Evolutionary conservation across 2,113 vertebrate genomes (phyloP), one percentile per base, ranked within the genome.

Genomic region (Oreochromis niloticus): DNA sequence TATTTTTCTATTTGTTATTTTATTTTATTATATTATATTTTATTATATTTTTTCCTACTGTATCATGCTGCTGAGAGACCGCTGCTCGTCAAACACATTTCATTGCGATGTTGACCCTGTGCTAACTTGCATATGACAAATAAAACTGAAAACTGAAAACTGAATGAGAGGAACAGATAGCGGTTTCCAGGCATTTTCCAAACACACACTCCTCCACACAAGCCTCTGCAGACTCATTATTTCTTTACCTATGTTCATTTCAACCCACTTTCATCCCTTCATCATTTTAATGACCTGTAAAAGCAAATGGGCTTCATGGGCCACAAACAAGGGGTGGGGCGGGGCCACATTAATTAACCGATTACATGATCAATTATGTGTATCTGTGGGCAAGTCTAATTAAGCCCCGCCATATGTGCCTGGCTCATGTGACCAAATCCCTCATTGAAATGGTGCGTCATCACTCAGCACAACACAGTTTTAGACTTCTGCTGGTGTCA

Each of bases 301-400:
- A 94, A 91, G 87, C 71, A 95, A 96, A 94, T 92, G 91, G 88
- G 89, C 87, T 94, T 93, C 83, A 91, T 85, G 85, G 92, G 92
- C 85, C 89, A 92, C 90, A 91, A 92, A 95, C 84, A 79, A 87
- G 83, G 52, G 66, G 54, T 52, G 68, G 71, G 17, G 34, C 6
- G 57, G 46, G 30, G 54, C 9, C 43, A 52, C 85, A 89, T 91
- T 91, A 89, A 95, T 94, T 89, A 93, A 96, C 95, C 93, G 93
- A 96, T 95, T 91, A 94, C 92, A 94, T 94, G 91, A 96, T 95
- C 93, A 95, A 95, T 95, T 95, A 93, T 75, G 78, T 80, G 86
- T 55, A 34, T 86, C 92, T 85, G 87, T 82, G 87, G 90, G 89
- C 84, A 88, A 90, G 73, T 87, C 88, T 94, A 95, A 95, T 96